Evolutionary conservation across 2,888 invertebrate species (phyloP).

Genomic region (Drosophila neotestacea): DNA sequence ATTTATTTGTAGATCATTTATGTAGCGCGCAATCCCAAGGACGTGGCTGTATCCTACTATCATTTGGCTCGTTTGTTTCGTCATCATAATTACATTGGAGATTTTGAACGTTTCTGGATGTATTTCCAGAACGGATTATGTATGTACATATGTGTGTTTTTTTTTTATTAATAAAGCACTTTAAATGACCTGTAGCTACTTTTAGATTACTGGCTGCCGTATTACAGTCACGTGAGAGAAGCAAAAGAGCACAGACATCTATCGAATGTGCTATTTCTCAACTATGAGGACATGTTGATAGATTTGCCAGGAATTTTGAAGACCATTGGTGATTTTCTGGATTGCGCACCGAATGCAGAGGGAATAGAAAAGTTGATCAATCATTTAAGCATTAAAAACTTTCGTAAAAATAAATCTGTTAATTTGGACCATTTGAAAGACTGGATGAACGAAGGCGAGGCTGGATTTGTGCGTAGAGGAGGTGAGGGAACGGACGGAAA

Average conservation of each 20-base stretch:
- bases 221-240: constrained; percentile 92
- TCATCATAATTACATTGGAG: constrained; percentile 89
- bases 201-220: constrained; percentile 91
- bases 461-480: constrained; percentile 88
- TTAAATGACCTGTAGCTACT: constrained; percentile 12
- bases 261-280: constrained; percentile 90
- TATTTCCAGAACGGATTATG: constrained; percentile 89
- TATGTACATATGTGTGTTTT: too few species aligned
- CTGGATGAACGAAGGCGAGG: constrained; percentile 87
- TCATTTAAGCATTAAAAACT: constrained; percentile 92
- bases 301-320: constrained; percentile 87
- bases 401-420: constrained; percentile 92
- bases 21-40: constrained; percentile 94
- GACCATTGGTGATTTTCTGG: constrained; percentile 88
- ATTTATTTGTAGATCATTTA: constrained; percentile 88
- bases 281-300: constrained; percentile 92
- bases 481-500: constrained; percentile 35
- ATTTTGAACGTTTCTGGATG: constrained; percentile 90
- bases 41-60: constrained; percentile 93
- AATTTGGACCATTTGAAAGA: constrained; percentile 89
- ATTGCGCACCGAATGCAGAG: constrained; percentile 86
- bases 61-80: constrained; percentile 90
- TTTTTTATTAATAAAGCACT: fast-evolving
- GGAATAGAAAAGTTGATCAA: constrained; percentile 88
- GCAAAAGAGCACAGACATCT: constrained; percentile 89